Conservation (phyloP, 2,113 vertebrate species). For the Pelmatolapia mariae region DNA sequence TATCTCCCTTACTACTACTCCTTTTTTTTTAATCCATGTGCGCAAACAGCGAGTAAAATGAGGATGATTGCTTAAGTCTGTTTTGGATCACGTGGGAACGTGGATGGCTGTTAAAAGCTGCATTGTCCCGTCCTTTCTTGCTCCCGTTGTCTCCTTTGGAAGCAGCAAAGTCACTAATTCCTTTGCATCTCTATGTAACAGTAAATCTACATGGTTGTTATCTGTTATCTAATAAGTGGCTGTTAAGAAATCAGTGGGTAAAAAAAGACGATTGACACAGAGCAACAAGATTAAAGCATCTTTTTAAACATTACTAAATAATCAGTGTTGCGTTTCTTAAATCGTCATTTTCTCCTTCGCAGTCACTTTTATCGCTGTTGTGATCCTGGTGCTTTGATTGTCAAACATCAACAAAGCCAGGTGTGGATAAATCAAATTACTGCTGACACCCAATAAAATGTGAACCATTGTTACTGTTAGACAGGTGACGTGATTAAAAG, state of each 20-base stretch:
- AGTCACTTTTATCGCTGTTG: background rate
- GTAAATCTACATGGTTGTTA: background rate
- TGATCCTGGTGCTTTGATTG: background rate
- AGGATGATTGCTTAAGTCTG: constrained; percentile 50
- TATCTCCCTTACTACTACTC: constrained; percentile 5
- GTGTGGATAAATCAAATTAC: background rate
- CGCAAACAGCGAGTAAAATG: background rate
- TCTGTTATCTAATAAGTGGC: background rate
- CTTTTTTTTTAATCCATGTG: constrained; percentile 36
- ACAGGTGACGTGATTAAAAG: constrained; percentile 25
- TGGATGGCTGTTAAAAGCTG: background rate
- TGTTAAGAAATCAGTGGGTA: background rate
- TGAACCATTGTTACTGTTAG: background rate
- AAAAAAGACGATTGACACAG: background rate
- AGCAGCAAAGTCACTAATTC: background rate
- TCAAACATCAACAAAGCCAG: background rate
- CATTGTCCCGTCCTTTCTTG: background rate
- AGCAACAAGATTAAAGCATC: background rate
- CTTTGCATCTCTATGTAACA: background rate
- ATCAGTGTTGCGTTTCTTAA: background rate
- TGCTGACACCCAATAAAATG: background rate
- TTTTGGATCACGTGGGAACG: constrained; percentile 52
- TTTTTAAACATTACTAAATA: background rate
- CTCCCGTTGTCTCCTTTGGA: background rate
- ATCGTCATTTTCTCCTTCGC: background rate